Evolutionary conservation across 2,888 invertebrate species (phyloP).

Genomic region (Polylopha cassiicola): DNA sequence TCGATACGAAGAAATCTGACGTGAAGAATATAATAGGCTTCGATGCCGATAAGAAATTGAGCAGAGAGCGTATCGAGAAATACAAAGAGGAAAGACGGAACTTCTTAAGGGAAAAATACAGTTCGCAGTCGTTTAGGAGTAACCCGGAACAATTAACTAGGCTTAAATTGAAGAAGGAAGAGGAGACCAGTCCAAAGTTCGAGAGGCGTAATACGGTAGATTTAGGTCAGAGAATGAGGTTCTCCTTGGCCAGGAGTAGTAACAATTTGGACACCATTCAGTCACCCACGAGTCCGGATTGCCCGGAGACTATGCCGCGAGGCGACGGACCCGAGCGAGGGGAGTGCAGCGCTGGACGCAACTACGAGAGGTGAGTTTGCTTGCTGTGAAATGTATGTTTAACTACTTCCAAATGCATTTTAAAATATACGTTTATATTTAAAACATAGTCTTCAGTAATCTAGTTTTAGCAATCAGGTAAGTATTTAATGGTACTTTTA

Average conservation of each 20-base stretch:
- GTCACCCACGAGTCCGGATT: conserved; percentile 48
- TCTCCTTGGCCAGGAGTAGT: conserved; percentile 58
- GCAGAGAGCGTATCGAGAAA: conserved; percentile 90
- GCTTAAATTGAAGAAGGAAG: conserved; percentile 60
- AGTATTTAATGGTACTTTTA: no score
- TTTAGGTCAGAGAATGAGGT: conserved; percentile 64
- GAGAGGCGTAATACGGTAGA: conserved; percentile 71
- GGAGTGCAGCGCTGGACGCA: conserved; percentile 27
- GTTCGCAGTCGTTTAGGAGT: conserved; percentile 87
- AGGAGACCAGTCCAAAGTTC: conserved; percentile 54
- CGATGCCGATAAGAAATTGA: conserved; percentile 78
- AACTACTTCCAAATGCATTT: conserved; percentile 7
- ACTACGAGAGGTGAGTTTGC: conserved; percentile 42
- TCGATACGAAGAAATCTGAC: conserved; percentile 50
- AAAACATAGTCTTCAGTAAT: no score
- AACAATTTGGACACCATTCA: conserved; percentile 59
- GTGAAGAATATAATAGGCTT: conserved; percentile 54
- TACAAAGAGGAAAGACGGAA: conserved; percentile 94
- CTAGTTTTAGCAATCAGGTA: no score
- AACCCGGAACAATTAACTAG: conserved; percentile 73
- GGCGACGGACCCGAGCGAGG: conserved; percentile 41
- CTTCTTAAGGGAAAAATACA: conserved; percentile 90
- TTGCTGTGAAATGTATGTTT: conserved; percentile 1
- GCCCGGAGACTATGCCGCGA: conserved; percentile 56
- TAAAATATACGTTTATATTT: conserved; percentile 1